Conservation (phyloP, 2,888 invertebrate species). For the Phyllotreta cruciferae region DNA sequence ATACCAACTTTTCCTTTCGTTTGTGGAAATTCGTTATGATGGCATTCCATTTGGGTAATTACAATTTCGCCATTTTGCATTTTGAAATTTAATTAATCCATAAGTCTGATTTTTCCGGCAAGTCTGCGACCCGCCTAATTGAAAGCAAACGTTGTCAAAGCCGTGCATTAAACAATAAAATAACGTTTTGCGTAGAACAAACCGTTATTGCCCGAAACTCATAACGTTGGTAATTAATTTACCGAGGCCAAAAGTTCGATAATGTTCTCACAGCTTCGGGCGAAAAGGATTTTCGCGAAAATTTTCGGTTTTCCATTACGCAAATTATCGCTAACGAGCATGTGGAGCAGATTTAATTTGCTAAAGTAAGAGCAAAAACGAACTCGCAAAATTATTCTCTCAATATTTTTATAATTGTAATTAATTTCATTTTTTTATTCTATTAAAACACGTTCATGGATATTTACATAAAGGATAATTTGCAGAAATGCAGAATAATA, state of each 20-base stretch:
- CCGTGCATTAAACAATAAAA: constrained; percentile 1
- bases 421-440: too few relatives aligned
- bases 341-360: neutral
- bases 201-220: neutral
- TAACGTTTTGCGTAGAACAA: neutral
- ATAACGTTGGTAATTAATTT: neutral
- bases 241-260: constrained; percentile 1
- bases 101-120: too few relatives aligned
- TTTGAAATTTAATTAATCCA: too few relatives aligned
- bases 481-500: too few relatives aligned
- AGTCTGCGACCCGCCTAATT: neutral
- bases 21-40: neutral
- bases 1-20: too few relatives aligned
- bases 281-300: neutral
- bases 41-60: neutral
- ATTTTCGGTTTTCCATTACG: constrained; percentile 7
- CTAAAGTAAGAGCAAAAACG: too few relatives aligned
- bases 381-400: too few relatives aligned
- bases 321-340: constrained; percentile 6
- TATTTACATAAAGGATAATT: too few relatives aligned
- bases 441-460: too few relatives aligned
- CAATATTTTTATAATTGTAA: too few relatives aligned
- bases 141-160: neutral
- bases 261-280: neutral
- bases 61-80: neutral